Evolutionary conservation across 2,113 vertebrate species (phyloP).

Genomic region (Crocuta crocuta): DNA sequence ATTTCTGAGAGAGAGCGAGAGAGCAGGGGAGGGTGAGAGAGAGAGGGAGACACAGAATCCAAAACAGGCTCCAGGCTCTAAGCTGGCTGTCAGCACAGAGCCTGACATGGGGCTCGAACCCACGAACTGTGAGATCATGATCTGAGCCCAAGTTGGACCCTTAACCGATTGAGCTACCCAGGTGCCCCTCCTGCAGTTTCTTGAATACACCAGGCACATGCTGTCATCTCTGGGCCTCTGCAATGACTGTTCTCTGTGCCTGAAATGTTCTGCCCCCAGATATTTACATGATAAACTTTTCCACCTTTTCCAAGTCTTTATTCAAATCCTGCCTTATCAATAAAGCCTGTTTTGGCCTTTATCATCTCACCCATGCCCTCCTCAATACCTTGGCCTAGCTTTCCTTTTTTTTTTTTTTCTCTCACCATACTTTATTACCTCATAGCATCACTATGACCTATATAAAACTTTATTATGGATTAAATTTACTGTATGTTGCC

Average conservation of each 20-base stretch:
- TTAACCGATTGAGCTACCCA: too few relatives aligned
- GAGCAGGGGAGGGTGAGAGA: too few relatives aligned
- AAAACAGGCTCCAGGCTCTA: too few relatives aligned
- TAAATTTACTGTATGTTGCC: not conserved
- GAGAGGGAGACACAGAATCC: too few relatives aligned
- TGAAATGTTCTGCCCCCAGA: not conserved
- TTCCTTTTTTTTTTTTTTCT: not conserved
- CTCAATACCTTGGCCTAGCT: not conserved
- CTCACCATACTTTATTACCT: not conserved
- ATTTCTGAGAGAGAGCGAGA: too few relatives aligned
- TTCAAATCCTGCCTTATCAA: not conserved
- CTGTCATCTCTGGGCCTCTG: not conserved
- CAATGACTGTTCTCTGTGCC: not conserved
- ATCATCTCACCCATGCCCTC: not conserved
- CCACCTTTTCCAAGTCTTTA: conserved; percentile 27
- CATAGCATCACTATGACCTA: not conserved
- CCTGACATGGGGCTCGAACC: too few relatives aligned
- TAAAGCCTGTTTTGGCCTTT: not conserved
- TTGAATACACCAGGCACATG: not conserved
- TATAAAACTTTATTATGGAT: not conserved
- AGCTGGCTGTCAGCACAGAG: too few relatives aligned
- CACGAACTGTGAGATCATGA: too few relatives aligned
- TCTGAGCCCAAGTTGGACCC: too few relatives aligned
- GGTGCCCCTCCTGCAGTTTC: not conserved
- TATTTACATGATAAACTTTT: not conserved